Conservation (phyloP, 2,888 invertebrate genomes). For the Argyresthia albistria region DNA sequence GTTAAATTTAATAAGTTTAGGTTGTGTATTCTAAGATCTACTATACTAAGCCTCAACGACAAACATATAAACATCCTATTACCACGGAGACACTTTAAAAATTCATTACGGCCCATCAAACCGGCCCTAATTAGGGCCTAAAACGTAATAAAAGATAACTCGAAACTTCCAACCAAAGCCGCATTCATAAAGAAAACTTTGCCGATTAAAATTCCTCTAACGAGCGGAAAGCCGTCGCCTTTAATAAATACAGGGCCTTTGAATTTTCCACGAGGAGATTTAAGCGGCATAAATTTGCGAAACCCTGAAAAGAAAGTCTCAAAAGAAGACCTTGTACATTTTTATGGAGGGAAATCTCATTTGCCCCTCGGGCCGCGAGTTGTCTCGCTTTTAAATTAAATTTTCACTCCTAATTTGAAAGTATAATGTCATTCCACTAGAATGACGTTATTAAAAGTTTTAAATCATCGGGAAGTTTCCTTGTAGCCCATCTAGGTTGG, state of each 20-base stretch:
- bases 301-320: slow-evolving; percentile 63
- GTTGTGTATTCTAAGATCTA: too few relatives aligned
- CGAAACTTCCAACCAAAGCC: slow-evolving; percentile 47
- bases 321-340: slow-evolving; percentile 68
- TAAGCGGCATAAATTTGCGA: slow-evolving; percentile 63
- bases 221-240: slow-evolving; percentile 59
- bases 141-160: slow-evolving; percentile 68
- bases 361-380: slow-evolving; percentile 61
- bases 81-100: slow-evolving; percentile 29
- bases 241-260: slow-evolving; percentile 67
- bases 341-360: slow-evolving; percentile 65
- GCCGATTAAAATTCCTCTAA: slow-evolving; percentile 68
- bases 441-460: slow-evolving; percentile 73
- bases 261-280: slow-evolving; percentile 68
- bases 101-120: slow-evolving; percentile 50
- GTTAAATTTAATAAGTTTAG: too few relatives aligned
- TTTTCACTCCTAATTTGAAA: slow-evolving; percentile 75
- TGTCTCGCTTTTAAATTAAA: slow-evolving; percentile 74
- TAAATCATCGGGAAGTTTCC: slow-evolving; percentile 69
- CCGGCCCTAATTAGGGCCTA: slow-evolving; percentile 56
- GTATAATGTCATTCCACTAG: slow-evolving; percentile 74
- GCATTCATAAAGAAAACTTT: slow-evolving; percentile 68
- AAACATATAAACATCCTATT: too few relatives aligned
- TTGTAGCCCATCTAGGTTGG: slow-evolving; percentile 50
- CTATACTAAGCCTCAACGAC: too few relatives aligned